These are phyloP conservation scores for Ennomos fuscantarius DNA, from an alignment of 2,888 invertebrate species.

Conservation along the genomic window DNA sequence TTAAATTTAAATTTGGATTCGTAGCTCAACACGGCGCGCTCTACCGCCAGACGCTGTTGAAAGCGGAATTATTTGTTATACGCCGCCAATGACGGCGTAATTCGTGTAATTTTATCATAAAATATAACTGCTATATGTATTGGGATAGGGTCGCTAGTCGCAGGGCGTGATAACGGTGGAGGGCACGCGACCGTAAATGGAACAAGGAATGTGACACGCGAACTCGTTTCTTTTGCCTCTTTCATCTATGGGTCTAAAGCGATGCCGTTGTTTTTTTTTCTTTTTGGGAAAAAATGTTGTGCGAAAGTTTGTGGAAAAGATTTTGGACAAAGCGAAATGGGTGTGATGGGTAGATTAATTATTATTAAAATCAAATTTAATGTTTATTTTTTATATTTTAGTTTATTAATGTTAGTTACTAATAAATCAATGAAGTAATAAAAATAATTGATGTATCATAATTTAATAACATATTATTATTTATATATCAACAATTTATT, in stretches of 20 bases:
- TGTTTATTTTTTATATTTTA: no score
- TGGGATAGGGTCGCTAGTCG: slow-evolving; percentile 61
- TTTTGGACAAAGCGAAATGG: slow-evolving; percentile 5
- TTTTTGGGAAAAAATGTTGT: slow-evolving; percentile 29
- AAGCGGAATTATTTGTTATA: slow-evolving; percentile 46
- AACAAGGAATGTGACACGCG: slow-evolving; percentile 46
- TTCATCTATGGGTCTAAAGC: slow-evolving; percentile 33
- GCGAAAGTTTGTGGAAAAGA: slow-evolving; percentile 11
- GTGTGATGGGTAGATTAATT: not conserved
- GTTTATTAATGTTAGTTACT: no score
- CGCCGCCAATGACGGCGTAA: slow-evolving; percentile 54
- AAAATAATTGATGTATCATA: no score
- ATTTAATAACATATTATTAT: no score
- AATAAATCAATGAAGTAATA: no score
- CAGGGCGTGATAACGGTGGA: slow-evolving; percentile 60
- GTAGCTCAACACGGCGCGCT: slow-evolving; percentile 18
- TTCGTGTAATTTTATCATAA: slow-evolving; percentile 68
- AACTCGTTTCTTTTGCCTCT: slow-evolving; percentile 29
- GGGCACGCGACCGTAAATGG: slow-evolving; percentile 52
- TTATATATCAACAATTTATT: no score
- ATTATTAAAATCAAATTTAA: no score
- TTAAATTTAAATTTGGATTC: no score
- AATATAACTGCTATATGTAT: slow-evolving; percentile 55
- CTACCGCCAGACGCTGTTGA: slow-evolving; percentile 17
- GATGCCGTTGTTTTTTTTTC: slow-evolving; percentile 21